Base-by-base conservation (phyloP, 2,888 invertebrate species). In the Heliothis peltigera region DNA sequence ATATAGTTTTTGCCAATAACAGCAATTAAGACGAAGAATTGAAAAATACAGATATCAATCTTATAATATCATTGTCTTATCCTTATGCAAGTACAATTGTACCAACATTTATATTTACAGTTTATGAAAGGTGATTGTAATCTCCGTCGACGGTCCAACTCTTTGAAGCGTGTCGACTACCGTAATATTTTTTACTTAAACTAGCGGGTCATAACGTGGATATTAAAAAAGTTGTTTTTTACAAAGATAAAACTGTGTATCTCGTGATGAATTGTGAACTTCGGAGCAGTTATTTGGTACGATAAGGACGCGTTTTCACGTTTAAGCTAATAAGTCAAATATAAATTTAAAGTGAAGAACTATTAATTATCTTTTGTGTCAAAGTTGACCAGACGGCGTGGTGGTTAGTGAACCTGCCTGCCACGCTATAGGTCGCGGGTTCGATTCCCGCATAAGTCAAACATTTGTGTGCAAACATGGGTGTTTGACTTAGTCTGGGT, bases 111-210 rank as follows among this genome's bases (percentile, higher is more conserved):
- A 64, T 79, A 76, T 75, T 74, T 72, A 75, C 70, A 71, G 73
- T 75, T 70, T 72, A 75, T 82, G 73, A 83, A 80, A 84, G 82
- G 83, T 75, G 82, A 84, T 88, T 81, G 82, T 82, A 78, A 83
- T 87, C 83, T 82, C 68, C 68, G 75, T 79, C 80, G 81, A 76
- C 76, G 79, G 79, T 79, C 79, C 77, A 77, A 80, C 77, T 82
- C 84, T 83, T 73, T 83, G 63, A 84, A 84, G 85, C 86, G 81
- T 84, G 84, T 84, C 85, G 73, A 78, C 83, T 81, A 80, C 84
- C 80, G 83, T 76, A 75, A 80, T 85, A 79, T 84, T 84, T 83
- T 86, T 82, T 84, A 68, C 70, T 76, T 51, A 69, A 82, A 70
- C 72, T 77, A 75, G 80, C 80, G 78, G 77, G 47, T 81, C 63